Base-by-base conservation (phyloP, 2,888 invertebrate genomes). In the Ennomos erosarius region DNA sequence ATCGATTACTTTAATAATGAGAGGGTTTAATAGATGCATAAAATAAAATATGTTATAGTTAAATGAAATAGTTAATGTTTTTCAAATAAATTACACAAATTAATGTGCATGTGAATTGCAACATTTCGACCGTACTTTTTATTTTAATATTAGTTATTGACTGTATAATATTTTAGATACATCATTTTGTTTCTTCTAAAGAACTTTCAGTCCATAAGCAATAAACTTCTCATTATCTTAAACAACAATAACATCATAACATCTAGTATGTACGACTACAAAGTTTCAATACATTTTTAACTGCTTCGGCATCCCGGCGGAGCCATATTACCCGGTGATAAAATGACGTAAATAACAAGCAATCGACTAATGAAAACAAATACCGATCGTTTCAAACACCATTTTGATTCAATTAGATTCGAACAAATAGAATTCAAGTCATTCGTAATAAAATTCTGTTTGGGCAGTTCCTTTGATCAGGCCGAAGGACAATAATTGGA, bases 401-500 rank as follows among this genome's bases (percentile, higher is more conserved):
- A 76, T 76, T 79, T 76, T 75, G 74, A 74, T 80, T 80, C 81
- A 84, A 86, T 86, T 86, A 83, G 81, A 76, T 74, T 69, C 70
- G 74, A 83, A 78, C 73, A 69, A 73, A 74, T 75, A 79, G 71
- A 79, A 82, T 75, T 76, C 75, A 68, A 78, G 77, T 69, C 75
- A 85, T 86, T 80, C 76, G 71, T 73, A 74, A 72, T 73, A 76
- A 65, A 78, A 76, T n/a, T n/a, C 75, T 74, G 69, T 68, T 76
- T 68, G 72, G 73, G 74, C 75, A 75, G 69, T 57, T 58, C 59
- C 74, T 76, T 75, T 80, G 79, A 83, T 83, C 79, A 77, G 75
- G 75, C 74, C 76, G 71, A 72, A 51, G 49, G 76, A 54, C 48
- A 62, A 69, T 60, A 49, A 39, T 64, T 54, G 59, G 55, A 70